Base-by-base conservation (phyloP, 1,140 invertebrate genomes). In the Pseudachorutes palmiensis region DNA sequence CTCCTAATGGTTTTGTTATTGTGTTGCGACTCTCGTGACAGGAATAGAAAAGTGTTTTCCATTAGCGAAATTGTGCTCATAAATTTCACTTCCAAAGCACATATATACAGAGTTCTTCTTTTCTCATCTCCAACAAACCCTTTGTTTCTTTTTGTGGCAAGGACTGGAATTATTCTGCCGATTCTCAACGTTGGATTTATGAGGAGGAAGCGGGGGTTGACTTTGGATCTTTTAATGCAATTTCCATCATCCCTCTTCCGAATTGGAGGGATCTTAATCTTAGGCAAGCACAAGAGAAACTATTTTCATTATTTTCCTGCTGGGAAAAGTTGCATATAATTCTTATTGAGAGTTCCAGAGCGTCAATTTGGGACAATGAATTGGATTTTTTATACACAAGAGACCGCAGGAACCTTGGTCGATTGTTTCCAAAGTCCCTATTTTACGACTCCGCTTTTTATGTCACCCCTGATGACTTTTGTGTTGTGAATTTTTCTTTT, bases 11-110 rank as follows among this genome's bases (percentile, higher is more conserved):
- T 55, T 68, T 36, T 72, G 72, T 71, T 73, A 71, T 73, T 71
- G 69, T 73, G 67, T 73, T 73, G 72, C 70, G 68, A n/a, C 68
- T 73, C 69, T 73, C 72, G 69, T 73, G 72, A 71, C 69, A 73
- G 69, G 72, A 73, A 73, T 73, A 67, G 72, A 73, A 71, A 63
- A 71, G 69, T 71, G 69, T 74, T 70, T 74, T 70, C 72, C 70
- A 71, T 74, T 71, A 71, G 70, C 66, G 66, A 71, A 71, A 74
- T 74, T 74, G 72, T 71, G 64, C 66, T 62, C 66, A 74, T 74
- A 74, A 74, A 74, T 74, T 74, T 66, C 70, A 57, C 31, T 64
- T 55, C 45, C 51, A 41, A n/a, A n/a, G n/a, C n/a, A n/a, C n/a
- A n/a, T n/a, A n/a, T n/a, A n/a, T n/a, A n/a, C 36, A 41, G 36